Percentiles rank a stretch among this genome's conserved stretches.
phyloP scores from a whole-genome alignment of 2,113 vertebrate species.

The Boulengeromyrus knoepffleri region DNA sequence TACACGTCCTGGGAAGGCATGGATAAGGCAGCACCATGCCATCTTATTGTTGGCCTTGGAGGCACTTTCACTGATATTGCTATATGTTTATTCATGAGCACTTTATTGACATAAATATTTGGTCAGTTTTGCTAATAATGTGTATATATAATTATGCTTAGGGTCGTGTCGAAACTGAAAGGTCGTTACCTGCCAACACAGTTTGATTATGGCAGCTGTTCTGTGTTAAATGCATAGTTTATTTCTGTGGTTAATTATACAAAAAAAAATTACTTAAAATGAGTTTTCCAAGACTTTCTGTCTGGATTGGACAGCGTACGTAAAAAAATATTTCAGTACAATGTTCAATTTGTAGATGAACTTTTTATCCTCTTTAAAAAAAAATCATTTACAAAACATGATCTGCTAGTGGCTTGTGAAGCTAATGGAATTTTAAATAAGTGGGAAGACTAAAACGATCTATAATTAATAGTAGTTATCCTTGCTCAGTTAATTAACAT shows the following conservation, averaged over 20 bases:
- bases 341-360: background rate
- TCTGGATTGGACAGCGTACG: background rate
- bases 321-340: background rate
- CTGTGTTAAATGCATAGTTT: background rate
- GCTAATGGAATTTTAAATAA: background rate
- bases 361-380: background rate
- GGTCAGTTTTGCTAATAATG: background rate
- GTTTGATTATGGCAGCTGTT: background rate
- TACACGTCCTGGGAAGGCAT: slow-evolving; percentile 28
- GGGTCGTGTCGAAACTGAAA: background rate
- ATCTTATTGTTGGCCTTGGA: slow-evolving; percentile 35
- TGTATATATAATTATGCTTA: background rate
- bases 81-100: slow-evolving; percentile 33
- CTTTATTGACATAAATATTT: slow-evolving; percentile 7
- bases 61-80: slow-evolving; percentile 34
- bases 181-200: background rate
- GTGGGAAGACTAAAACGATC: background rate
- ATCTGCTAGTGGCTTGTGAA: background rate
- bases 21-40: slow-evolving; percentile 32
- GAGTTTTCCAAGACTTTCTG: background rate
- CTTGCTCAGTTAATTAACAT: background rate
- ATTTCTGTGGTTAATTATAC: background rate
- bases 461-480: background rate
- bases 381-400: background rate
- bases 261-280: background rate